A percentile compares a stretch with the other conserved stretches of the same genome.
Conservation (phyloP, 2,888 invertebrate genomes). For the Brenthis daphne region DNA sequence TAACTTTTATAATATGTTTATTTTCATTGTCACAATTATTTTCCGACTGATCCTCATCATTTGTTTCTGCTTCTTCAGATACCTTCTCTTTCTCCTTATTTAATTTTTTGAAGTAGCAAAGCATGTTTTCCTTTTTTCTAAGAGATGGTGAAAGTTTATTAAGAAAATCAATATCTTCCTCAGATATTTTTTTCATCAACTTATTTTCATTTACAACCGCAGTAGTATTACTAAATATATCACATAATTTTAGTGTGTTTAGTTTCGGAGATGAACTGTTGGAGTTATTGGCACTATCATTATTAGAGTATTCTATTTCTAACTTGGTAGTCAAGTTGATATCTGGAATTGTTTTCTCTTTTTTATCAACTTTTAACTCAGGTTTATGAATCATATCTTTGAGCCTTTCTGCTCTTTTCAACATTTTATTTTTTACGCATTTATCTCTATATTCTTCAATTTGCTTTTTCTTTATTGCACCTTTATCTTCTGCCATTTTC, state of each 20-base stretch:
- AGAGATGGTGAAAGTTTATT: constrained; percentile 81
- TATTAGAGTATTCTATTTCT: constrained; percentile 20
- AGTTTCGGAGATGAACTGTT: constrained; percentile 38
- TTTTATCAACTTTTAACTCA: constrained; percentile 45
- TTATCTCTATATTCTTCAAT: constrained; percentile 80
- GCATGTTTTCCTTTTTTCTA: constrained; percentile 82
- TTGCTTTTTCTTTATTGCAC: constrained; percentile 82
- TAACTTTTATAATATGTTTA: constrained; percentile 59
- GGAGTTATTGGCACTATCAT: constrained; percentile 23
- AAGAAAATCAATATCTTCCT: constrained; percentile 74
- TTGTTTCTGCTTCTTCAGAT: constrained; percentile 45
- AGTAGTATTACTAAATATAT: constrained; percentile 53
- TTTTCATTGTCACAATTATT: constrained; percentile 36
- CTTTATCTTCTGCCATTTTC: constrained; percentile 85
- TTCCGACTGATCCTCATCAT: constrained; percentile 25
- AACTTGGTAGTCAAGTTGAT: constrained; percentile 8
- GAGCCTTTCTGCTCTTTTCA: constrained; percentile 83
- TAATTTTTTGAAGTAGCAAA: constrained; percentile 83
- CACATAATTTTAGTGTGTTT: constrained; percentile 52
- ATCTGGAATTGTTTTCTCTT: constrained; percentile 33
- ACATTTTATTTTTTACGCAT: constrained; percentile 81
- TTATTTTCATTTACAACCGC: constrained; percentile 39
- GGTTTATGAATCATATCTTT: constrained; percentile 71
- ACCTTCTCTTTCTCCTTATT: constrained; percentile 55
- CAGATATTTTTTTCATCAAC: constrained; percentile 47